phyloP scores from a whole-genome alignment of 2,113 vertebrate species.

The Ancistrus triradiatus region DNA sequence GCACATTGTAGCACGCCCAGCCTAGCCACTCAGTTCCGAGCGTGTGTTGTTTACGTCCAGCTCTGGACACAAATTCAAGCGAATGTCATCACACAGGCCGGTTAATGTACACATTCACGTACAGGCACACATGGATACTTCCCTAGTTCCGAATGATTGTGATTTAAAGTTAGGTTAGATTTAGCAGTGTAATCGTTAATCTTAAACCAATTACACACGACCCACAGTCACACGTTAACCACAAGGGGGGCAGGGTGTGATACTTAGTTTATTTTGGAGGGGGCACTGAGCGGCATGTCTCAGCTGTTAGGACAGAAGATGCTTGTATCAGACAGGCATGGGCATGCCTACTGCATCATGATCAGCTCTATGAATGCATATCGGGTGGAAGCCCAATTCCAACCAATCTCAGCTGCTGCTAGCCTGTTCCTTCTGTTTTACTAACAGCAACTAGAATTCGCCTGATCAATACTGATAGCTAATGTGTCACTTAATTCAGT shows the following conservation, averaged over 20 bases:
- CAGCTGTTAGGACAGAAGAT: constrained; percentile 39
- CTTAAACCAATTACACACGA: constrained; percentile 26
- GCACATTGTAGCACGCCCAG: constrained; percentile 1
- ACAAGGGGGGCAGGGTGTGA: not conserved
- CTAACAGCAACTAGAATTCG: constrained; percentile 19
- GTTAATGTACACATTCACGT: not conserved
- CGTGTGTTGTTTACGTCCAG: not conserved
- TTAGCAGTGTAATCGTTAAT: constrained; percentile 20
- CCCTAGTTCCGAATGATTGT: not conserved
- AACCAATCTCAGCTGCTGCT: constrained; percentile 43
- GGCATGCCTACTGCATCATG: constrained; percentile 36
- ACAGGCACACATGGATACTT: constrained; percentile 3
- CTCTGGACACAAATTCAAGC: constrained; percentile 15
- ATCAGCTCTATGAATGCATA: constrained; percentile 40
- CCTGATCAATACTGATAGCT: too few species aligned
- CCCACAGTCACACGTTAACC: constrained; percentile 22
- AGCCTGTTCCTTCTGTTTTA: constrained; percentile 12
- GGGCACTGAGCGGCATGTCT: constrained; percentile 31
- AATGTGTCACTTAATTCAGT: too few species aligned
- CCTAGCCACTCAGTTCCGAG: constrained; percentile 2
- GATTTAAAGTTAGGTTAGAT: not conserved
- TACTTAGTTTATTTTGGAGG: constrained; percentile 37
- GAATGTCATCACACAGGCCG: constrained; percentile 7
- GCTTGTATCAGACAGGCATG: constrained; percentile 40
- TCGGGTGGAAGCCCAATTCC: constrained; percentile 33